phyloP scores from a whole-genome alignment of 2,888 invertebrate species.

The Xestobium rufovillosum region DNA sequence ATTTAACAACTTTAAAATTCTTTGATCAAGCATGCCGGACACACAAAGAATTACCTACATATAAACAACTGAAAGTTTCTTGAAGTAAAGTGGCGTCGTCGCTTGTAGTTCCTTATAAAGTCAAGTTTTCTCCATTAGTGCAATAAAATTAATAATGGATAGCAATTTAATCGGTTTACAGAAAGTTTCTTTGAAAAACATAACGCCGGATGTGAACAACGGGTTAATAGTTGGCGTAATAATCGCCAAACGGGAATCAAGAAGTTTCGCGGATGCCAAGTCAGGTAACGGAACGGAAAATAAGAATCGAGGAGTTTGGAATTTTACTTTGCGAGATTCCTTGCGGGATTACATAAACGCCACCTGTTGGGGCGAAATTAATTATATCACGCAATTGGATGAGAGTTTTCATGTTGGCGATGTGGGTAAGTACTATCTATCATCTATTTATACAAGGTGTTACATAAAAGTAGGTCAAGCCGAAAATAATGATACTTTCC shows the following conservation, averaged over 20 bases:
- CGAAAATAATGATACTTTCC: no score
- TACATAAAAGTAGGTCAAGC: no score
- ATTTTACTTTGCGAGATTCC: constrained; percentile 69
- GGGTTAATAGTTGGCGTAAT: constrained; percentile 50
- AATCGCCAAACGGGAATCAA: constrained; percentile 57
- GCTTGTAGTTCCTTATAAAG: no score
- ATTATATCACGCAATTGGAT: constrained; percentile 54
- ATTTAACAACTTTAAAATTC: no score
- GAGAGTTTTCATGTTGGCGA: constrained; percentile 61
- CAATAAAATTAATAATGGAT: no score
- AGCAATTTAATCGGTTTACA: constrained; percentile 27
- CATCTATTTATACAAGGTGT: not conserved
- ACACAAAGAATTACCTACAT: no score
- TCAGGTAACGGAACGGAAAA: constrained; percentile 48
- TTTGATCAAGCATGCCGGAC: no score
- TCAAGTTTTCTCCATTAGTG: constrained; percentile 19
- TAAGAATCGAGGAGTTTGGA: constrained; percentile 62
- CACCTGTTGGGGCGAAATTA: constrained; percentile 65
- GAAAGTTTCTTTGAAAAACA: constrained; percentile 31
- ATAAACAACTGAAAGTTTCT: no score
- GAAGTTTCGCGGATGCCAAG: constrained; percentile 46
- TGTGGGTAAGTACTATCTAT: constrained; percentile 54
- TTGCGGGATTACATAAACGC: constrained; percentile 64
- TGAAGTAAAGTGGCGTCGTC: no score
- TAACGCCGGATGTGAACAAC: constrained; percentile 34